Base-by-base conservation (phyloP, 1,140 invertebrate genomes). In the Dendrolimus punctatus region DNA sequence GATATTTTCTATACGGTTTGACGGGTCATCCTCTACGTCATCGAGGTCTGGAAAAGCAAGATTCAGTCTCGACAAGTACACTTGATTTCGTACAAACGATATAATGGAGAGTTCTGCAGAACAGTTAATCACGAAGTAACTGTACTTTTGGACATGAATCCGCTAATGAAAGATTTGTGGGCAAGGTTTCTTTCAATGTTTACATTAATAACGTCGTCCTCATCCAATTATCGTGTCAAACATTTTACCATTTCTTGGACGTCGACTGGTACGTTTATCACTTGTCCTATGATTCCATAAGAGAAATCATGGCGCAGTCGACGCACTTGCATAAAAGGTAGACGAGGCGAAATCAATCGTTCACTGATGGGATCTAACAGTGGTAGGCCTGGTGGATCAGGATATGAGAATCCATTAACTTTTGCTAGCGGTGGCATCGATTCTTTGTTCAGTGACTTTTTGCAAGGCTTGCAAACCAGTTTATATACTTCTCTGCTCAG, bases 251-350 rank as follows among this genome's bases (percentile, higher is more conserved):
- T 76, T 0, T 58, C 57, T 60, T 82, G 49, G 48, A 72, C 73
- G 46, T 68, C 46, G 5, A 78, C 64, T 60, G 80, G 80, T 37
- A 82, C 71, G 59, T 85, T 82, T 39, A 82, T 77, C 48, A 80
- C 62, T 73, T 82, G 74, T 7, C 71, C 76, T 40, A 65, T 61
- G 49, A 85, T 80, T 55, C 70, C 79, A 69, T 73, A 68, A 48
- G 54, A 63, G 23, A 54, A 53, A 62, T 80, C 62, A 70, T 79
- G 68, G 6, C 76, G 66, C 46, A 82, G 55, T 42, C 76, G 62
- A 62, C 76, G 62, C 41, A 83, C 66, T 71, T 81, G 78, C 68
- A 79, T 79, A 60, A 83, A 76, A 60, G 73, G 73, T 8, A 80
- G 53, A 40, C 69, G 58, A 51, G 77, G 77, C 10, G 73, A 73